Conservation (phyloP, 2,888 invertebrate species). For the Dysmachus trigonus region DNA sequence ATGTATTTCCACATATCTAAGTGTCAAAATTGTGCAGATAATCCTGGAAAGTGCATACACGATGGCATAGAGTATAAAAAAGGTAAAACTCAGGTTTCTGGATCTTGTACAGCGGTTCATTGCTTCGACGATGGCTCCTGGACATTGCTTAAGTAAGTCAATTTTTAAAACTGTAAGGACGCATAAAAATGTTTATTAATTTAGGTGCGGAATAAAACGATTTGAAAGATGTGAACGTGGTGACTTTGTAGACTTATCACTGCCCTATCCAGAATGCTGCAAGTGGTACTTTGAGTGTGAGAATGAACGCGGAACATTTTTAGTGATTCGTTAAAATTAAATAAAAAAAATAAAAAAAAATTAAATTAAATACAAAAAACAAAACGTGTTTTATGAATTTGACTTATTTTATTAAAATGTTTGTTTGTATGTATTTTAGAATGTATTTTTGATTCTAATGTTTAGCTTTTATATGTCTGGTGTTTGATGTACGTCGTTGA, state of each 20-base stretch:
- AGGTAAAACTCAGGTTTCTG: neutral
- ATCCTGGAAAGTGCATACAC: slow-evolving; percentile 1
- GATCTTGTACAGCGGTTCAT: neutral
- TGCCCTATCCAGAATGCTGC: neutral
- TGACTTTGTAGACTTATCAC: neutral
- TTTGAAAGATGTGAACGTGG: neutral
- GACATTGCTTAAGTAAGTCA: neutral
- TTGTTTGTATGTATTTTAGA: too few relatives aligned
- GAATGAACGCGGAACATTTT: neutral
- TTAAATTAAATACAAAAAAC: neutral
- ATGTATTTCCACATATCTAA: neutral
- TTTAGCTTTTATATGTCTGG: too few relatives aligned
- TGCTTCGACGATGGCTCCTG: neutral
- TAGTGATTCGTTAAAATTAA: neutral
- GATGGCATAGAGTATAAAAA: neutral
- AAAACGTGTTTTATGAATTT: neutral
- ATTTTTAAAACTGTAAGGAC: neutral
- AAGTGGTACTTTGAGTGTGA: neutral
- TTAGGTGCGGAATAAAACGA: neutral
- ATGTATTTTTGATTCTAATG: too few relatives aligned
- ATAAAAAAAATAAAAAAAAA: neutral
- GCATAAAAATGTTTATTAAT: neutral
- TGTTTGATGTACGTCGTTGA: too few relatives aligned
- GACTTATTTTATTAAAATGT: neutral
- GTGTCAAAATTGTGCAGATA: neutral